phyloP scores from a whole-genome alignment of 2,888 invertebrate genomes.

The Epinotia brunnichana region DNA sequence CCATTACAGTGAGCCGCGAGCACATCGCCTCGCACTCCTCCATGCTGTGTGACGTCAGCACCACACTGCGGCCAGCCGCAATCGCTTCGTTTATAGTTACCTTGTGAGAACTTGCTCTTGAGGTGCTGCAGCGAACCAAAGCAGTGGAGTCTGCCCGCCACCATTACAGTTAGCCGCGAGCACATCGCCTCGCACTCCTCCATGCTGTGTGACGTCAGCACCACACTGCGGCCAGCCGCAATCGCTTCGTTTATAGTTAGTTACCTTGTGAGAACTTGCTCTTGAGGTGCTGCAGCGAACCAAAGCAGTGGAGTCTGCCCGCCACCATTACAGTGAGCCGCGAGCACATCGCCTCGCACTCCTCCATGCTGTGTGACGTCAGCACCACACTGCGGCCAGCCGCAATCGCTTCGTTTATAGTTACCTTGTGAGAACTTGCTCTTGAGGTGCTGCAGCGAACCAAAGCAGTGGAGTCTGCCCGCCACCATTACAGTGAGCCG shows the following conservation, averaged over 20 bases:
- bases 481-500: slow-evolving; percentile 91
- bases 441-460: slow-evolving; percentile 86
- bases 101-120: slow-evolving; percentile 79
- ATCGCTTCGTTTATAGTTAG: slow-evolving; percentile 84
- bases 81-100: slow-evolving; percentile 84
- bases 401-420: slow-evolving; percentile 82
- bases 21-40: slow-evolving; percentile 93
- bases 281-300: slow-evolving; percentile 86
- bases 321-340: slow-evolving; percentile 91
- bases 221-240: slow-evolving; percentile 87
- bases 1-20: slow-evolving; percentile 91
- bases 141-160: slow-evolving; percentile 87
- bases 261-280: slow-evolving; percentile 80
- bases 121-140: slow-evolving; percentile 88
- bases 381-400: slow-evolving; percentile 90
- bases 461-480: slow-evolving; percentile 88
- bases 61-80: slow-evolving; percentile 87
- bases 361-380: slow-evolving; percentile 87
- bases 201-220: slow-evolving; percentile 87
- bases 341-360: slow-evolving; percentile 92
- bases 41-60: slow-evolving; percentile 87
- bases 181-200: slow-evolving; percentile 93
- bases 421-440: slow-evolving; percentile 80
- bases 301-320: slow-evolving; percentile 88
- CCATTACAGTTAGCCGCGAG: slow-evolving; percentile 91